phyloP scores from a whole-genome alignment of 2,113 vertebrate genomes.

The Amazona vittata region DNA sequence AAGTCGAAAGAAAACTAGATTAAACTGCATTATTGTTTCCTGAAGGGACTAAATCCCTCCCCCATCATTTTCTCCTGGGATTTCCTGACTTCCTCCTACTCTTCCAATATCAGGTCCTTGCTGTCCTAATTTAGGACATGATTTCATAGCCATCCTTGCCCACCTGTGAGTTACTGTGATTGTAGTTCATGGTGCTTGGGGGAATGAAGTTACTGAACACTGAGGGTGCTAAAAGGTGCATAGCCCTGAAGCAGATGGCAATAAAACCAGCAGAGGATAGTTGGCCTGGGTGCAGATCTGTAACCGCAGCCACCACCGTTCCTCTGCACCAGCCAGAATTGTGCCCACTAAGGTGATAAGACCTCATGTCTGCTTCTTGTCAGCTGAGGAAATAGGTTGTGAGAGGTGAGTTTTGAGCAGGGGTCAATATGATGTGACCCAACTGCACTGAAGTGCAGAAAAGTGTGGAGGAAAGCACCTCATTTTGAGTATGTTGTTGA shows the following conservation, averaged over 20 bases:
- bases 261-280: not conserved
- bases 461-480: not conserved
- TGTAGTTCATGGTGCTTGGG: not conserved
- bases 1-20: slow-evolving; percentile 59
- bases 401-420: not conserved
- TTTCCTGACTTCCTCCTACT: slow-evolving; percentile 60
- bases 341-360: not conserved
- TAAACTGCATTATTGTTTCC: slow-evolving; percentile 55
- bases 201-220: not conserved
- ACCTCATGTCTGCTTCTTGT: not conserved
- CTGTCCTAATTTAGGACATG: slow-evolving; percentile 42
- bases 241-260: not conserved
- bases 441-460: not conserved
- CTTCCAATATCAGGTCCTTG: slow-evolving; percentile 38
- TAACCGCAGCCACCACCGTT: accelerated
- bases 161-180: slow-evolving; percentile 5
- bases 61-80: slow-evolving; percentile 28
- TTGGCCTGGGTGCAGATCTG: not conserved
- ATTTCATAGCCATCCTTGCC: slow-evolving; percentile 44
- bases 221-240: not conserved
- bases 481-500: not conserved
- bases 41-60: slow-evolving; percentile 54
- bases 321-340: not conserved
- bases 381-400: not conserved
- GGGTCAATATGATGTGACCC: not conserved